Evolutionary conservation across 2,888 invertebrate species (phyloP).

Genomic region (Sylvicola cinctus): DNA sequence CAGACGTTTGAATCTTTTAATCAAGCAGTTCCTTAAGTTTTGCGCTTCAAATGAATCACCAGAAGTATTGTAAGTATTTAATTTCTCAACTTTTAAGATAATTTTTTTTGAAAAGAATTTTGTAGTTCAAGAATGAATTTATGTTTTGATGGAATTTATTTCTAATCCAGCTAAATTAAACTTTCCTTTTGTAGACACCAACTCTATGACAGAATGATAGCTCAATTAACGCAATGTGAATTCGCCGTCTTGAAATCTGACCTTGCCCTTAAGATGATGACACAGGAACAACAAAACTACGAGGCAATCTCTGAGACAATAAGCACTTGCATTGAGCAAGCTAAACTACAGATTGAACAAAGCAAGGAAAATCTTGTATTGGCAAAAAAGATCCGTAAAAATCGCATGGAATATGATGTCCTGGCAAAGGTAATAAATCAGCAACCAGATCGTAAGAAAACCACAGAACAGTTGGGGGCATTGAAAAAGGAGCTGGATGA

Average conservation of each 20-base stretch:
- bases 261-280: conserved; percentile 58
- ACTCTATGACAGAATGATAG: conserved; percentile 58
- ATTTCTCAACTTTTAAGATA: background rate
- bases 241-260: conserved; percentile 71
- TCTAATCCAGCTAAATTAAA: background rate
- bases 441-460: conserved; percentile 74
- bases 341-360: conserved; percentile 59
- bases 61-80: conserved; percentile 37
- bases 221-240: conserved; percentile 71
- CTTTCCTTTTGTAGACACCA: conserved; percentile 31
- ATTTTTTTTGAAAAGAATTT: background rate
- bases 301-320: conserved; percentile 55
- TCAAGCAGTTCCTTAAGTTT: conserved; percentile 72
- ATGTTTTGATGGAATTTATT: no score
- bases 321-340: conserved; percentile 55
- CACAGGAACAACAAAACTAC: conserved; percentile 67
- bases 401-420: conserved; percentile 83
- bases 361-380: conserved; percentile 62
- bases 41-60: conserved; percentile 44
- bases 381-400: conserved; percentile 72
- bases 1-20: conserved; percentile 60
- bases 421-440: conserved; percentile 76
- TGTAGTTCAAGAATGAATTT: background rate
- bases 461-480: conserved; percentile 41
- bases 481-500: conserved; percentile 52